Percentiles rank a stretch among this genome's conserved stretches.
phyloP scores from a whole-genome alignment of 2,888 invertebrate genomes.

The Ligdia adustata region DNA sequence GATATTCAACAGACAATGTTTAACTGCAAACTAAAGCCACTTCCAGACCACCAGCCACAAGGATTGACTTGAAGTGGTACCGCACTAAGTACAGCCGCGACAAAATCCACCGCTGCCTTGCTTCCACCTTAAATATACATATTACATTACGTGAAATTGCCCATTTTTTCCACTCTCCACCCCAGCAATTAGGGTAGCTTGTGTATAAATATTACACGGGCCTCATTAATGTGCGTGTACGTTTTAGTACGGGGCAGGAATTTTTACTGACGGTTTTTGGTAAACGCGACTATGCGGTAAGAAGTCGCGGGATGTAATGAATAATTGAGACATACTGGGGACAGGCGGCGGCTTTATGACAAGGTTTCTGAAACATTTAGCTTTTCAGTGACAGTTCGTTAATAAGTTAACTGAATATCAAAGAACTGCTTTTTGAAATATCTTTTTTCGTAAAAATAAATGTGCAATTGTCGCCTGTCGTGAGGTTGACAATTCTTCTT shows the following conservation, averaged over 20 bases:
- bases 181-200: slow-evolving; percentile 83
- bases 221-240: slow-evolving; percentile 82
- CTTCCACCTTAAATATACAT: slow-evolving; percentile 82
- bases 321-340: slow-evolving; percentile 76
- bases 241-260: slow-evolving; percentile 71
- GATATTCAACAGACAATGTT: no score
- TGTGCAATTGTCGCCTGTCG: no score
- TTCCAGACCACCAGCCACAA: slow-evolving; percentile 48
- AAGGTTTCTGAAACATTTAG: slow-evolving; percentile 44
- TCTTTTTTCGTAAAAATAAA: no score
- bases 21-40: slow-evolving; percentile 55
- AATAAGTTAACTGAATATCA: no score
- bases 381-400: slow-evolving; percentile 32
- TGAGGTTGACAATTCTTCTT: no score
- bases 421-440: no score
- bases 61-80: slow-evolving; percentile 79
- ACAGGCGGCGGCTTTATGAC: slow-evolving; percentile 54
- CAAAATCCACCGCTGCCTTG: slow-evolving; percentile 69
- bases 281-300: slow-evolving; percentile 57
- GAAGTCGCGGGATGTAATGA: slow-evolving; percentile 73
- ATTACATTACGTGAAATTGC: slow-evolving; percentile 84
- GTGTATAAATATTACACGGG: slow-evolving; percentile 84
- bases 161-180: slow-evolving; percentile 85
- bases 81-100: slow-evolving; percentile 78
- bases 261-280: slow-evolving; percentile 75